Conservation (phyloP, 2,888 invertebrate species). For the Oeneis ivallda region DNA sequence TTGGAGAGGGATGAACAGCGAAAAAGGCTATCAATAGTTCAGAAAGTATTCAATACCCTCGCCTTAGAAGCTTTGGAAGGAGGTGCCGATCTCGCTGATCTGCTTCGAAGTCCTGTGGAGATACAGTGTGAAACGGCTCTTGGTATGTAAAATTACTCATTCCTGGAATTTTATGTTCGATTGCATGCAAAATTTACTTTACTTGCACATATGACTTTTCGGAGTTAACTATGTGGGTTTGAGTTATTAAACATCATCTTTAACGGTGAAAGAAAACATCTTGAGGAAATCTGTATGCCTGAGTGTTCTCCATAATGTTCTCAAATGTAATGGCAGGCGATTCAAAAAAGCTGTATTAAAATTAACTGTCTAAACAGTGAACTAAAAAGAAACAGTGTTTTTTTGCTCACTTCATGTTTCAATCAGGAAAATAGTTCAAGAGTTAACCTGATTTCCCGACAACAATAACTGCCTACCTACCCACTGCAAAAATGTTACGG, state of each 20-base stretch:
- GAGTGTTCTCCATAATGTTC: no score
- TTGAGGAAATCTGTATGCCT: no score
- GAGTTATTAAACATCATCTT: no score
- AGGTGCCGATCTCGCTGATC: slow-evolving; percentile 56
- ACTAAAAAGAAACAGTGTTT: neutral
- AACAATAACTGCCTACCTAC: neutral
- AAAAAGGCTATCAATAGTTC: slow-evolving; percentile 64
- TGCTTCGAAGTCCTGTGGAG: slow-evolving; percentile 71
- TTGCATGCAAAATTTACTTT: no score
- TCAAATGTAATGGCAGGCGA: no score
- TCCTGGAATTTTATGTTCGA: no score
- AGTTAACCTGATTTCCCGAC: slow-evolving; percentile 7
- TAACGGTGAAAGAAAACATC: no score
- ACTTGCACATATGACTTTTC: no score
- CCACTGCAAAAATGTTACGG: neutral
- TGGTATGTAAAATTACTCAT: slow-evolving; percentile 49
- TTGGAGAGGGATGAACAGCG: slow-evolving; percentile 69
- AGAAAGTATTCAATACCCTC: slow-evolving; percentile 68
- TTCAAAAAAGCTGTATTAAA: neutral
- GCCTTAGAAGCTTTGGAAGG: slow-evolving; percentile 61
- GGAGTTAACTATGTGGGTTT: no score
- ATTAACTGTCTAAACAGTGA: neutral
- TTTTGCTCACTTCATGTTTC: slow-evolving; percentile 11
- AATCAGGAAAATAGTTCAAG: slow-evolving; percentile 10
- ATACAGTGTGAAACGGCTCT: slow-evolving; percentile 72